A percentile compares a stretch with the other conserved stretches of the same genome.
phyloP scores from a whole-genome alignment of 2,113 vertebrate species.

The Prinia subflava region DNA sequence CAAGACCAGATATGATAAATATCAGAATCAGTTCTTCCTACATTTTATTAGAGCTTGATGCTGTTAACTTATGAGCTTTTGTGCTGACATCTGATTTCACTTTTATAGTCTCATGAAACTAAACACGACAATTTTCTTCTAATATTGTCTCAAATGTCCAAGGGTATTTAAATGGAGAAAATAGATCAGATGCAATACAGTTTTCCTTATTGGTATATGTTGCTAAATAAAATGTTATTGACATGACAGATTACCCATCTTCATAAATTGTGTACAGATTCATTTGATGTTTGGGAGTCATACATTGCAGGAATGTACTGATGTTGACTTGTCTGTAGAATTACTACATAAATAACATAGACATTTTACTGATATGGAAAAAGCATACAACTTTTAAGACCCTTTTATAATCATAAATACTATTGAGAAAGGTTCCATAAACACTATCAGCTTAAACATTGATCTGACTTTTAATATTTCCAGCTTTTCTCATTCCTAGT shows the following conservation, averaged over 20 bases:
- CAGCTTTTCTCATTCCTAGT: background rate
- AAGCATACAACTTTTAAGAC: background rate
- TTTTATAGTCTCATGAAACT: conserved; percentile 31
- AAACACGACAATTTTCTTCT: conserved; percentile 37
- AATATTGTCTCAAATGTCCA: background rate
- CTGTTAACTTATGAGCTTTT: background rate
- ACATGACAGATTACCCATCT: background rate
- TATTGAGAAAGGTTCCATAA: background rate
- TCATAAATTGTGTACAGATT: background rate
- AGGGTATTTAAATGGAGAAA: background rate
- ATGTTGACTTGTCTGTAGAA: background rate
- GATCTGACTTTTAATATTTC: background rate
- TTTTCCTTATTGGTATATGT: background rate
- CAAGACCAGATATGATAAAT: conserved; percentile 20
- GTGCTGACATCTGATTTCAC: conserved; percentile 20
- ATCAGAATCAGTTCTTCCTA: background rate
- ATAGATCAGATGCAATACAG: background rate
- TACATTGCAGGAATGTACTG: background rate
- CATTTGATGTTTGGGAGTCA: background rate
- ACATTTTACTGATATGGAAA: background rate
- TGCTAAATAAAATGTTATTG: conserved; percentile 9
- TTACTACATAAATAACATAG: conserved; percentile 5
- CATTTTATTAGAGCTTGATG: conserved; percentile 18
- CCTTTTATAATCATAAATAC: background rate
- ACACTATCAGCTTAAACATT: background rate